A percentile compares a stretch with the other conserved stretches of the same genome.
Evolutionary conservation across 2,113 vertebrate species (phyloP).

Genomic region (Macaca fascicularis): DNA sequence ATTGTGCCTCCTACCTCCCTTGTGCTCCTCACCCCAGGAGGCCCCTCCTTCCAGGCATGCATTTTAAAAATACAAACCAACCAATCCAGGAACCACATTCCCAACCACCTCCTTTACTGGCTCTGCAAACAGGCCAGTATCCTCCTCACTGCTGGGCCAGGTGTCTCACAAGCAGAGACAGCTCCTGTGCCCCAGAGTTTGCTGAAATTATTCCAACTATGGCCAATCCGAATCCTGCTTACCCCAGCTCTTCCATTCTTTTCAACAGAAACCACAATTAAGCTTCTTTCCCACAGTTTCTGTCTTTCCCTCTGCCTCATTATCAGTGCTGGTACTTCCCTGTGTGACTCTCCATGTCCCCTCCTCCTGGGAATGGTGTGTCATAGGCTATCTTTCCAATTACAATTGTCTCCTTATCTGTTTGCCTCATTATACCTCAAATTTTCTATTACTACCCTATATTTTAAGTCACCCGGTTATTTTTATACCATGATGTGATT

Average conservation of each 20-base stretch:
- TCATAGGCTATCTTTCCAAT: not conserved
- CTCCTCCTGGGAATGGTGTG: not conserved
- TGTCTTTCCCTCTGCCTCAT: not conserved
- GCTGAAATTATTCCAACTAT: not conserved
- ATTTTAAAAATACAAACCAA: not conserved
- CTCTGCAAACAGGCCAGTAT: not conserved
- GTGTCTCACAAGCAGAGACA: not conserved
- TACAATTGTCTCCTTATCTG: not conserved
- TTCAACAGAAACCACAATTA: not conserved
- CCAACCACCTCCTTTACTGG: not conserved
- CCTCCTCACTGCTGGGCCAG: not conserved
- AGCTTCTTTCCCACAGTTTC: not conserved
- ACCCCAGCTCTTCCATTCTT: not conserved
- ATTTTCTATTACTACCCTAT: not conserved
- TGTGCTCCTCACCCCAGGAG: not conserved
- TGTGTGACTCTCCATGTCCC: accelerated
- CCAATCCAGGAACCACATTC: too few species aligned
- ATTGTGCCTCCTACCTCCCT: not conserved
- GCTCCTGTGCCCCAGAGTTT: not conserved
- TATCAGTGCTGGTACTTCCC: accelerated
- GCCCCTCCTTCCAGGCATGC: not conserved
- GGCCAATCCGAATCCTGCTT: not conserved
- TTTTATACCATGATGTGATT: not conserved
- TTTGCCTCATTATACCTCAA: not conserved
- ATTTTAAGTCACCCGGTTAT: not conserved